phyloP scores from a whole-genome alignment of 2,888 invertebrate genomes.

The Euphydryas editha region DNA sequence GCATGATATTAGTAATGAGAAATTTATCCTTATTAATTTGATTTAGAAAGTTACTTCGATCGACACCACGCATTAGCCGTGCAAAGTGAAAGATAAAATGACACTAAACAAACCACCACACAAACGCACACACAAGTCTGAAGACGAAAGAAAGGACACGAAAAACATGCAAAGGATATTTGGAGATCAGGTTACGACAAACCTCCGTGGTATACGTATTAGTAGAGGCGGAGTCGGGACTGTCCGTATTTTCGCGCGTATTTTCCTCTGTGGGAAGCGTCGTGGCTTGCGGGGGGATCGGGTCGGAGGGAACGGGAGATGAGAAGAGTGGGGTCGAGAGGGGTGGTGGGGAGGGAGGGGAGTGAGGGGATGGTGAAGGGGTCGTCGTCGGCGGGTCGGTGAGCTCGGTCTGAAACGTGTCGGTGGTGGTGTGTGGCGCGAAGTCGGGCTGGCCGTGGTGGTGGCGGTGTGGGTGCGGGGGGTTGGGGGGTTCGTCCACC shows the following conservation, averaged over 20 bases:
- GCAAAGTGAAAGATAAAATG: slow-evolving; percentile 26
- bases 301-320: slow-evolving; percentile 46
- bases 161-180: slow-evolving; percentile 45
- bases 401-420: slow-evolving; percentile 77
- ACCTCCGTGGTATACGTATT: slow-evolving; percentile 78
- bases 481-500: slow-evolving; percentile 53
- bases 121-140: slow-evolving; percentile 30
- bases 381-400: slow-evolving; percentile 58
- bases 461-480: slow-evolving; percentile 75
- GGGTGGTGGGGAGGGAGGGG: slow-evolving; percentile 47
- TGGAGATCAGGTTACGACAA: slow-evolving; percentile 72
- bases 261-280: slow-evolving; percentile 57
- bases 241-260: slow-evolving; percentile 56
- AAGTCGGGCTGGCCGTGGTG: slow-evolving; percentile 69
- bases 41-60: slow-evolving; percentile 12
- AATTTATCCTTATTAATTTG: background rate
- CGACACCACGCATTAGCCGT: slow-evolving; percentile 23
- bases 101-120: slow-evolving; percentile 32
- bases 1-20: background rate
- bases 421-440: slow-evolving; percentile 72
- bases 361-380: slow-evolving; percentile 46
- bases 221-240: slow-evolving; percentile 70
- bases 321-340: slow-evolving; percentile 34
- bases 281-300: slow-evolving; percentile 46
- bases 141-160: slow-evolving; percentile 38